Percentiles rank a stretch among this genome's conserved stretches.
These are phyloP conservation scores for Tupaia tana DNA, from an alignment of 2,113 vertebrate species.

Conservation along the genomic window DNA sequence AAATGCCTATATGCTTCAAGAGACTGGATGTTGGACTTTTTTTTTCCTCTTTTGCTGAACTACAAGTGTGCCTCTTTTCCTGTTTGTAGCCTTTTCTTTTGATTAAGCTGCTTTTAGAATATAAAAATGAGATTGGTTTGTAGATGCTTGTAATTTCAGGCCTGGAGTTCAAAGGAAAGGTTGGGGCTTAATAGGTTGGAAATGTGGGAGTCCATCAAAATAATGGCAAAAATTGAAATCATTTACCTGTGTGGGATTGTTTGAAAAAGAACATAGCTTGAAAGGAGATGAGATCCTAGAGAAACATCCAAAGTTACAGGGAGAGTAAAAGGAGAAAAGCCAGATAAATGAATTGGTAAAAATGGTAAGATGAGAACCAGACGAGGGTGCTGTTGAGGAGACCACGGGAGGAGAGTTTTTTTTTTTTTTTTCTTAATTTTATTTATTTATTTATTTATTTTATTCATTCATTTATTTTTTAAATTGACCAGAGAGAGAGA, in stretches of 20 bases:
- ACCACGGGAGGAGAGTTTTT: background rate
- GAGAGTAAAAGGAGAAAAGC: background rate
- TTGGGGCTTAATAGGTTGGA: background rate
- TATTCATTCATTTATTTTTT: too few species aligned
- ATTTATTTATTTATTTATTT: too few species aligned
- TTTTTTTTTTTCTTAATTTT: too few species aligned
- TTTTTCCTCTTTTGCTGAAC: background rate
- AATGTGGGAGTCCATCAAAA: background rate
- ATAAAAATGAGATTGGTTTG: background rate
- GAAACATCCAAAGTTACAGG: background rate
- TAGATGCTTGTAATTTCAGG: background rate
- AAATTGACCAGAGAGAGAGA: too few species aligned
- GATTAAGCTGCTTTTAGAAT: background rate
- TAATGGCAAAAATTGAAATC: background rate
- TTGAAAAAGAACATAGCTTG: background rate
- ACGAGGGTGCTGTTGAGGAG: background rate
- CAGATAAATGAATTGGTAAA: background rate
- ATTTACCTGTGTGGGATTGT: background rate
- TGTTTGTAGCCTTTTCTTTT: background rate
- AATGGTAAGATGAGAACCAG: background rate
- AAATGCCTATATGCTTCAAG: background rate
- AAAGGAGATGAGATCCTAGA: background rate
- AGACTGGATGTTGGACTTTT: background rate
- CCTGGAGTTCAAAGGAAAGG: constrained; percentile 3
- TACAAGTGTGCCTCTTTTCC: background rate